Evolutionary conservation across 92 coral and sea anemone genomes (phyloP).

Genomic region (Palythoa grandiflora): DNA sequence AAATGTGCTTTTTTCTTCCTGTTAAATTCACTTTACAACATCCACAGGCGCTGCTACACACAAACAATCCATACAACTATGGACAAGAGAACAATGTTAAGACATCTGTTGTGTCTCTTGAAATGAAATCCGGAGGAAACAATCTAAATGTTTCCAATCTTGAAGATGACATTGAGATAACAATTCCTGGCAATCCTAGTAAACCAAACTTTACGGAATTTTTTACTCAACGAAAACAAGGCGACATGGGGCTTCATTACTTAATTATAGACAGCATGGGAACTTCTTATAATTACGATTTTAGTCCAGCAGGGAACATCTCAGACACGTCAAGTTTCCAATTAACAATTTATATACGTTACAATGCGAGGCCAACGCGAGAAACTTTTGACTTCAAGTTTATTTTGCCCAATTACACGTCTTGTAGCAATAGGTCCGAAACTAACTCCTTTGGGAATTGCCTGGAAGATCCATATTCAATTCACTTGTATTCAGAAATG

Average conservation of each 20-base stretch:
- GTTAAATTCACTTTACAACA: not conserved
- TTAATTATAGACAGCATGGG: conserved; percentile 16
- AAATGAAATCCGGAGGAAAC: conserved; percentile 20
- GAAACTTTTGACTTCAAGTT: not conserved
- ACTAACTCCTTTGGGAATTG: not conserved
- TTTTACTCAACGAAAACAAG: conserved; percentile 4
- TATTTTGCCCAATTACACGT: conserved; percentile 22
- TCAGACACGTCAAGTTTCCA: not conserved
- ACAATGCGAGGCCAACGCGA: conserved; percentile 30
- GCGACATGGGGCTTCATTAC: conserved; percentile 26
- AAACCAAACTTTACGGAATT: conserved; percentile 39
- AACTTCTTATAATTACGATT: conserved; percentile 29
- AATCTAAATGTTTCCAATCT: conserved; percentile 25
- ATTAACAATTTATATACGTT: conserved; percentile 26
- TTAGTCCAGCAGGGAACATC: not conserved
- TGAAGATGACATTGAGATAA: conserved; percentile 29
- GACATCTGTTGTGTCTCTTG: conserved; percentile 25
- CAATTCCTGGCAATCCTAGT: conserved; percentile 21
- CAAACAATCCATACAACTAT: conserved; percentile 15
- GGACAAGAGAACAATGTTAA: conserved; percentile 17
- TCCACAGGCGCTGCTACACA: conserved; percentile 37
- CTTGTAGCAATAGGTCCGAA: not conserved
- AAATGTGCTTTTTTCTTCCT: not conserved
- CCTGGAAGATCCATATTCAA: conserved; percentile 22
- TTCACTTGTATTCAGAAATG: conserved; percentile 12